A percentile compares a stretch with the other conserved stretches of the same genome.
Evolutionary conservation across 2,113 vertebrate genomes (phyloP).

Genomic region (Pelecanoides urinatrix): DNA sequence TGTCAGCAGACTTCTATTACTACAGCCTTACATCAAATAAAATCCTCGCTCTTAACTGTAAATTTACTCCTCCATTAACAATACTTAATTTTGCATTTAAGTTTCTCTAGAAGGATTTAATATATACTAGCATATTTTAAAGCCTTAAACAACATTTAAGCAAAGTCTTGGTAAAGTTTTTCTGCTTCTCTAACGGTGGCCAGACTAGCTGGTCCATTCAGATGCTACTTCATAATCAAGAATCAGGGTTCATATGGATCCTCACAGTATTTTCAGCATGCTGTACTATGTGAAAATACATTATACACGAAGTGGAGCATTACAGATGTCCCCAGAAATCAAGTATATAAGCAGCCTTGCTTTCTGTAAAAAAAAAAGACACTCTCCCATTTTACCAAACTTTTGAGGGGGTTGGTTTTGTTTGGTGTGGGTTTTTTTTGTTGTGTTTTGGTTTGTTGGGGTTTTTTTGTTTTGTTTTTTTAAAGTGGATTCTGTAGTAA

Average conservation of each 20-base stretch:
- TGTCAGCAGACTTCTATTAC: neutral
- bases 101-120: neutral
- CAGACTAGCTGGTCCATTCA: neutral
- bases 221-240: neutral
- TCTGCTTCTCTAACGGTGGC: neutral
- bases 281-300: neutral
- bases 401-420: neutral
- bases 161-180: neutral
- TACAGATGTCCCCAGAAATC: neutral
- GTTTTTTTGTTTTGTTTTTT: neutral
- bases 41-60: neutral
- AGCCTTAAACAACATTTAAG: neutral
- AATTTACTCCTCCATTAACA: neutral
- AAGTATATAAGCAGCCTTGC: neutral
- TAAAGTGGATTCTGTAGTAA: neutral
- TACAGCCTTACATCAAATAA: neutral
- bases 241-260: neutral
- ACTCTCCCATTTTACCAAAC: neutral
- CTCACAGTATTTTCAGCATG: neutral
- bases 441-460: too few relatives aligned
- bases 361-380: neutral
- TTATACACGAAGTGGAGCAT: neutral
- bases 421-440: neutral
- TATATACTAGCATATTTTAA: neutral
- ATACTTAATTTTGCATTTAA: neutral